Base-by-base conservation (phyloP, 2,888 invertebrate genomes). In the Tryphoninae sp. region DNA sequence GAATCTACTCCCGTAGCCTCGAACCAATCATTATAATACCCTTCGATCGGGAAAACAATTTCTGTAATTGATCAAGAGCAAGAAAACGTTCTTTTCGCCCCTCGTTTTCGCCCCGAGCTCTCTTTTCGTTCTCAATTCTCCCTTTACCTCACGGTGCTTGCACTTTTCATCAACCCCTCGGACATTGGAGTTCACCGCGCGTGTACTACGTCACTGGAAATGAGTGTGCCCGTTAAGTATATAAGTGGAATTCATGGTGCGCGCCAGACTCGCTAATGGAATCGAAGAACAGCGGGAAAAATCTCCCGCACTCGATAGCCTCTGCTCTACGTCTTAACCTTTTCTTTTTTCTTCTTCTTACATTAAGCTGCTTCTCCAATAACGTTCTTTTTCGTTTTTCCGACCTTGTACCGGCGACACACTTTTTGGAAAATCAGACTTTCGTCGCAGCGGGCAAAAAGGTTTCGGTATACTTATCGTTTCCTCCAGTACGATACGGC, bases 11-110 rank as follows among this genome's bases (percentile, higher is more conserved):
- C 23, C 26, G 19, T 55, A 19, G 51, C 49, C 40, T 53, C 53
- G 51, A 69, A 81, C 64, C 64, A 81, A 81, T 81, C 64, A 67
- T 77, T 68, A 73, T 73, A 77, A 72, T 81, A 49, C 49, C 16
- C 62, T 58, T 59, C 58, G 72, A 81, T 75, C 77, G 75, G 73
- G 74, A 84, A 81, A 84, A 84, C 83, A 84, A 82, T 85, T 80
- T 58, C 55, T 77, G 73, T 85, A 84, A 84, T 85, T 84, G 69
- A 75, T 83, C 81, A 77, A 81, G 78, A 80, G 81, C 75, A 78
- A 58, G 26, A 42, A 74, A 74, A 49, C 69, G 33, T 40, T 23
- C 67, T 68, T 71, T 49, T 62, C 68, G 42, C 11, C 4, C 40
- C 49, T 72, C 42, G 13, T 55, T 40, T 73, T 33, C 1, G 33